Evolutionary conservation across 2,888 invertebrate species (phyloP), one percentile per base, ranked within the genome.

Genomic region (Dilophus febrilis): DNA sequence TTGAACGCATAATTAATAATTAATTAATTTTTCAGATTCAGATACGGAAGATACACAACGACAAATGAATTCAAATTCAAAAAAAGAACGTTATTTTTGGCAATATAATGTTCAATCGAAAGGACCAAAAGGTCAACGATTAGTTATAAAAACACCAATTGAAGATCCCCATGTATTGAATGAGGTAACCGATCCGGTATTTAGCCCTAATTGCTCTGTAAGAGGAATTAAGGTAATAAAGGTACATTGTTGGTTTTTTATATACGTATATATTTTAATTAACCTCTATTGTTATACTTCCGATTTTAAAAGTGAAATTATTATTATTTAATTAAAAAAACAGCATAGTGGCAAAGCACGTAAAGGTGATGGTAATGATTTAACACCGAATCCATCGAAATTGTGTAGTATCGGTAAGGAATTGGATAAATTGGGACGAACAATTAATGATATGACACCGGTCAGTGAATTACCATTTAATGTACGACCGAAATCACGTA

Each of bases 41-140:
- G 77, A 75, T 54, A 74, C 64, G 38, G 69, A 77, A 48, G 76
- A 77, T 44, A 56, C 54, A 38, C 47, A 50, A 38, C 35, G 38
- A 22, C 35, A 33, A 10, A 6, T 22, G 8, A 26, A 22, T 16
- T 16, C 17, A 12, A 53, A 56, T 44, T 59, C 58, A 46, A 86
- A 84, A 59, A 84, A 79, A 50, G 88, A 90, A 54, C 72, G 81
- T 44, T 94, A 72, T 64, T 95, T 97, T 60, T 97, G 97, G 95
- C 95, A 95, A 60, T 97, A 97, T 61, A 97, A 97, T 66, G 90
- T 94, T 1, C 95, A 95, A 64, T 86, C 94, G 2, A 92, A 97
- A 64, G 94, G 97, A 2, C 92, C 95, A 5, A 92, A 97, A 65
- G 92, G 94, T 32, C 88, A 91, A 59, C 70, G 90, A 46, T 67